These are phyloP conservation scores for Drosophila pseudoananassae DNA, from an alignment of 1,140 invertebrate species.

Conservation along the genomic window DNA sequence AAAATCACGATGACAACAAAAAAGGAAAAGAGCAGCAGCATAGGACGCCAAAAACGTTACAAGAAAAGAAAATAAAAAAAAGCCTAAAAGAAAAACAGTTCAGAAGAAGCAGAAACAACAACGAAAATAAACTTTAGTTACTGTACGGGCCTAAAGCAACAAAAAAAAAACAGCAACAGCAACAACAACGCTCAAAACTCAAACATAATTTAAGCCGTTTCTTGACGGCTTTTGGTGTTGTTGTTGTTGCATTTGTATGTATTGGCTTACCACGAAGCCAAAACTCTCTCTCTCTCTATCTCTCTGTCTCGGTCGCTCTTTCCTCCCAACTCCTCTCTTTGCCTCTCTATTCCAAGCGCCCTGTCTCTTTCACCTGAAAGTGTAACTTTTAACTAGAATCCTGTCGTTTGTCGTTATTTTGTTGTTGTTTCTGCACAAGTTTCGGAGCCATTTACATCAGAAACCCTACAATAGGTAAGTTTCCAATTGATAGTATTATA, in stretches of 20 bases:
- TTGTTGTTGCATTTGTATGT: conserved; percentile 24
- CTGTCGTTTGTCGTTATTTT: conserved; percentile 3
- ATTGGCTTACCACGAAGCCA: conserved; percentile 47
- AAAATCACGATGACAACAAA: conserved; percentile 43
- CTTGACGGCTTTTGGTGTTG: conserved; percentile 19
- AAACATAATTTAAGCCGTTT: conserved; percentile 25
- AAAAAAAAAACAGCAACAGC: conserved; percentile 9
- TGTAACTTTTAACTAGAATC: conserved; percentile 22
- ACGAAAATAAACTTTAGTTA: conserved; percentile 17
- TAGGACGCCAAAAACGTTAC: conserved; percentile 18
- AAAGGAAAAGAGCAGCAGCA: conserved; percentile 28
- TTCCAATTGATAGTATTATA: neutral
- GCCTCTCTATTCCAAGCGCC: neutral
- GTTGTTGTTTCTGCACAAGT: conserved; percentile 1
- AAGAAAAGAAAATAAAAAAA: neutral
- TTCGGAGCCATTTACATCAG: neutral
- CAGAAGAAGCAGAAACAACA: conserved; percentile 13
- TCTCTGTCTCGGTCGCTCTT: too few species aligned
- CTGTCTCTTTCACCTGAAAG: conserved; percentile 30
- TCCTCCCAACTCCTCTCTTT: conserved; percentile 2
- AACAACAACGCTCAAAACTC: conserved; percentile 32
- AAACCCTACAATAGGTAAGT: conserved; percentile 18
- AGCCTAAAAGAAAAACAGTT: neutral
- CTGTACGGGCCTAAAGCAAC: conserved; percentile 16
- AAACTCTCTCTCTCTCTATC: conserved; percentile 27